Evolutionary conservation across 2,888 invertebrate species (phyloP).

Genomic region (Pachydiplax longipennis): DNA sequence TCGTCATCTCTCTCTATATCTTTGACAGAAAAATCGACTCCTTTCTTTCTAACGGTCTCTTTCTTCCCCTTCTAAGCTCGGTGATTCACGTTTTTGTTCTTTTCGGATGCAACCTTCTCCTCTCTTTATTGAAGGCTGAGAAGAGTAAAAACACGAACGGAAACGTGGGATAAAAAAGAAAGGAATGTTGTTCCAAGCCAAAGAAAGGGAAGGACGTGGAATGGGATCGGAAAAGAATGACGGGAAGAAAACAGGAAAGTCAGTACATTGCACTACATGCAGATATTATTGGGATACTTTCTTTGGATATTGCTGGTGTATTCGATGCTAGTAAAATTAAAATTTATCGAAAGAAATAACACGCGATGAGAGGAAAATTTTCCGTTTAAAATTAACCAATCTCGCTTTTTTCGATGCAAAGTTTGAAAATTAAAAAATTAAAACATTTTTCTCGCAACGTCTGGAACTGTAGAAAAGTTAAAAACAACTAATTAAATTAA

Average conservation of each 20-base stretch:
- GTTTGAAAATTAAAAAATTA: too few species aligned
- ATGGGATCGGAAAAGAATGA: neutral
- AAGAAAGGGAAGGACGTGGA: neutral
- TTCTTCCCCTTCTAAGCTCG: neutral
- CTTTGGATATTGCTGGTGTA: too few species aligned
- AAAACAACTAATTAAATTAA: too few species aligned
- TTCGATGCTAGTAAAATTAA: too few species aligned
- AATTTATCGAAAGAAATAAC: too few species aligned
- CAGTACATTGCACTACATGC: neutral
- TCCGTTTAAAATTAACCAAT: too few species aligned
- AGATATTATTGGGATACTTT: too few species aligned
- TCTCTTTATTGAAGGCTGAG: neutral
- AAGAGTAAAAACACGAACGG: slow-evolving; percentile 6
- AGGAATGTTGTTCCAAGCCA: neutral
- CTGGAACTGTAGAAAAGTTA: too few species aligned
- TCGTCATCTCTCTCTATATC: neutral
- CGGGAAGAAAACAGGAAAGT: neutral
- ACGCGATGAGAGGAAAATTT: too few species aligned
- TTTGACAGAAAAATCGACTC: neutral
- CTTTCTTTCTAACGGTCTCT: neutral
- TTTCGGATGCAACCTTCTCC: neutral
- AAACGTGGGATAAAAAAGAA: slow-evolving; percentile 8
- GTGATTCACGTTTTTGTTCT: neutral
- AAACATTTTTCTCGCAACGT: too few species aligned
- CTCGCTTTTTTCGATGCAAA: too few species aligned